A percentile compares a stretch with the other conserved stretches of the same genome.
These are phyloP conservation scores for Pholis gunnellus DNA, from an alignment of 2,113 vertebrate genomes.

Conservation along the genomic window DNA sequence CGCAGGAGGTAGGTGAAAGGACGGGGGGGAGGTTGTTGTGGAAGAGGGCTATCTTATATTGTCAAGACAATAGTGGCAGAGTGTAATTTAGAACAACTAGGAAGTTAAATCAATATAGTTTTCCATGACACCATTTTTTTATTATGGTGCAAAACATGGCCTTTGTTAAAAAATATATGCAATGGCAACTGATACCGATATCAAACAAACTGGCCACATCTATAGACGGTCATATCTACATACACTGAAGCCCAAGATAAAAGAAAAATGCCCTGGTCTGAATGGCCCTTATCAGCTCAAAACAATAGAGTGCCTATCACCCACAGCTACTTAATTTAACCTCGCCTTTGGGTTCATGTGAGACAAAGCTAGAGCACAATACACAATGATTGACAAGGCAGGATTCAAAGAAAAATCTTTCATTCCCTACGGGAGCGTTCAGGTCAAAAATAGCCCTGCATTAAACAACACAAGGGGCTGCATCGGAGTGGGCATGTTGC, in stretches of 20 bases:
- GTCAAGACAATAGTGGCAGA: conserved; percentile 78
- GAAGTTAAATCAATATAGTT: conserved; percentile 63
- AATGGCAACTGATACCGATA: conserved; percentile 1
- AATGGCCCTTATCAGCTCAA: conserved; percentile 7
- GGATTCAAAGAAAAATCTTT: not conserved
- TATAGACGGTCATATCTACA: conserved; percentile 6
- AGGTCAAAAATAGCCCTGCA: not conserved
- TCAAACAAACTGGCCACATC: conserved; percentile 8
- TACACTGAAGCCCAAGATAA: conserved; percentile 20
- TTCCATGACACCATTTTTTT: conserved; percentile 26
- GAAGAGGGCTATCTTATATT: conserved; percentile 74
- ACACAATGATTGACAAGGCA: not conserved
- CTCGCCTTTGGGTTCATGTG: not conserved
- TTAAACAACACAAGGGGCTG: not conserved
- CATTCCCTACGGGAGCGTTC: not conserved
- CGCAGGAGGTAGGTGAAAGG: conserved; percentile 50
- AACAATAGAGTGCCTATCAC: conserved; percentile 16
- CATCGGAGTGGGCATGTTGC: not conserved
- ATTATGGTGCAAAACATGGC: not conserved
- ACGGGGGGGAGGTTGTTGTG: conserved; percentile 33
- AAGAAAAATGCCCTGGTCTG: not conserved
- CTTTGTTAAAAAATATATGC: conserved; percentile 12
- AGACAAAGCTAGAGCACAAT: conserved; percentile 24
- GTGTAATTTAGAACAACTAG: conserved; percentile 50
- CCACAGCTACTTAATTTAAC: not conserved